Conservation (phyloP, 2,888 invertebrate genomes). For the Osmoderma eremita region DNA sequence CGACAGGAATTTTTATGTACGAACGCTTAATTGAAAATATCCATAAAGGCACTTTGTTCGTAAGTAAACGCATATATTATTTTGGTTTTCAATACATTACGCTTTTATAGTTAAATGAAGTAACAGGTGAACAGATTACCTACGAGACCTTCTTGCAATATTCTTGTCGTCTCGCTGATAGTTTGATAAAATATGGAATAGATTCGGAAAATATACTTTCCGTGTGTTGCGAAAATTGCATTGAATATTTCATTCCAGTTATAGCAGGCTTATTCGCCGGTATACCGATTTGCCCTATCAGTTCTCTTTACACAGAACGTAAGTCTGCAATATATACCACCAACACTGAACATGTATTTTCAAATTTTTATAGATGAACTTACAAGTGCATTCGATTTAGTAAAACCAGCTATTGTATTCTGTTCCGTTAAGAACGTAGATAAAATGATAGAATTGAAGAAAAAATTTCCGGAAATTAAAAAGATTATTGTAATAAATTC, state of each 20-base stretch:
- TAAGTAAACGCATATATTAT: conserved; percentile 19
- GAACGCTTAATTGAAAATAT: conserved; percentile 25
- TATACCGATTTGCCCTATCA: conserved; percentile 53
- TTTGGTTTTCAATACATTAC: conserved; percentile 3
- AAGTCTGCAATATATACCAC: conserved; percentile 25
- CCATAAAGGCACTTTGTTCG: conserved; percentile 21
- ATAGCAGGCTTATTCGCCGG: conserved; percentile 53
- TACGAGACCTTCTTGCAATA: conserved; percentile 66
- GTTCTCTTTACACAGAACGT: conserved; percentile 56
- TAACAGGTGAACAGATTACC: conserved; percentile 65
- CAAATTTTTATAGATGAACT: conserved; percentile 28
- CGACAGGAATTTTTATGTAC: conserved; percentile 29
- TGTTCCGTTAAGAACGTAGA: conserved; percentile 8
- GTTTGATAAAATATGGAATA: conserved; percentile 64
- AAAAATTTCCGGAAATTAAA: conserved; percentile 27
- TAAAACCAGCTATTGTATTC: conserved; percentile 29
- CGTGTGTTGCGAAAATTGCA: conserved; percentile 68
- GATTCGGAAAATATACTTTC: conserved; percentile 66
- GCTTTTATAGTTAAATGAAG: conserved; percentile 22
- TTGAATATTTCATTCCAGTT: conserved; percentile 62
- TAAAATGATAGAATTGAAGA: conserved; percentile 26
- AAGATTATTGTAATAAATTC: conserved; percentile 27
- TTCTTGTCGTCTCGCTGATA: conserved; percentile 67
- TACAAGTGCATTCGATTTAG: conserved; percentile 21
- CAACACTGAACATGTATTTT: neutral